These are phyloP conservation scores for Sebastolobus altivelis DNA, from an alignment of 2,797 vertebrate species.

Conservation along the genomic window DNA sequence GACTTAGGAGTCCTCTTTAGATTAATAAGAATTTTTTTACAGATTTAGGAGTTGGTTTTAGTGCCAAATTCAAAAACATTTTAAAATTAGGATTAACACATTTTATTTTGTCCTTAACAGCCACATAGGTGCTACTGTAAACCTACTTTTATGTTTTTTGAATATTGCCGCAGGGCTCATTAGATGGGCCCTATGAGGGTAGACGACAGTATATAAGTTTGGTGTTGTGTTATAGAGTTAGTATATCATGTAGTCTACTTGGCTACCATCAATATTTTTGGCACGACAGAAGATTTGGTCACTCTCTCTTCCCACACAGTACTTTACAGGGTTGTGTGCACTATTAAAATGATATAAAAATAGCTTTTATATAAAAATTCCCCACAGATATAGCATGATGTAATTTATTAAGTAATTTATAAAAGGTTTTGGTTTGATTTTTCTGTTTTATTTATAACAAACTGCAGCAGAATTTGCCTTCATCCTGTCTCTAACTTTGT, in stretches of 20 bases:
- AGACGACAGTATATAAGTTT: not conserved
- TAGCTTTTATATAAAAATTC: not conserved
- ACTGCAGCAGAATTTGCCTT: not conserved
- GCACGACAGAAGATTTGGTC: not conserved
- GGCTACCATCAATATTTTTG: not conserved
- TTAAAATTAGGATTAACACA: too few relatives aligned
- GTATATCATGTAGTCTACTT: not conserved
- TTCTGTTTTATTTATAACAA: not conserved
- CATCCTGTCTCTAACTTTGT: conserved; percentile 9
- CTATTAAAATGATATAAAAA: too few relatives aligned
- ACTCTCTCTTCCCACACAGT: not conserved
- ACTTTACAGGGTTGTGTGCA: not conserved
- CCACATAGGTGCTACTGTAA: not conserved
- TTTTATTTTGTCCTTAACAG: not conserved
- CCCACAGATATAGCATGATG: not conserved
- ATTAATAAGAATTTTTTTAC: not conserved
- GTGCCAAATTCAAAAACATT: not conserved
- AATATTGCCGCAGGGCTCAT: not conserved
- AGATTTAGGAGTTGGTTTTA: not conserved
- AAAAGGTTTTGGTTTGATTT: not conserved
- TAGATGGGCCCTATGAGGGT: not conserved
- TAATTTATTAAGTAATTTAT: not conserved
- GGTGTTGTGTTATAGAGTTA: not conserved
- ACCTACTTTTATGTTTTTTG: not conserved
- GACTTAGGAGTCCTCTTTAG: not conserved